Evolutionary conservation across 2,113 vertebrate species (phyloP).

Genomic region (Laticauda colubrina): DNA sequence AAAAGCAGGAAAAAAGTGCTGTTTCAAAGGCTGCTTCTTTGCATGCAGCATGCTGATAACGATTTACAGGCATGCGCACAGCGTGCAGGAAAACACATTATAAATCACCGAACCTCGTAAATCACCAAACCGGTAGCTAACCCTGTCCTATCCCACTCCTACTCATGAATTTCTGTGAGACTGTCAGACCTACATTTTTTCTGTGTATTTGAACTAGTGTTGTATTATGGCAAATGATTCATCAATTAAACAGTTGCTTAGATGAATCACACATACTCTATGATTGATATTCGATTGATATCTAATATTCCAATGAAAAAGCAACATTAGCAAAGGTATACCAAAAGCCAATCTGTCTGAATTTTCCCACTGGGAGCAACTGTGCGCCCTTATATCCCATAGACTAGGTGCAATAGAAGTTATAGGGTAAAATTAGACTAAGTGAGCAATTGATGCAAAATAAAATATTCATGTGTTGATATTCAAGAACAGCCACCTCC

Average conservation of each 20-base stretch:
- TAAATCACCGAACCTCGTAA: no score
- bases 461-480: neutral
- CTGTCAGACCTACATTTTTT: neutral
- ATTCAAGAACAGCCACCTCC: neutral
- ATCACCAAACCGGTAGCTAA: no score
- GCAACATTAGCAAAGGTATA: neutral
- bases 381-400: neutral
- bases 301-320: neutral
- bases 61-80: no score
- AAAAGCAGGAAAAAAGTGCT: no score
- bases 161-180: neutral
- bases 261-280: neutral
- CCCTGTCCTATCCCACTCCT: no score
- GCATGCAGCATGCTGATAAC: no score
- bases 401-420: neutral
- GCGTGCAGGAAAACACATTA: no score
- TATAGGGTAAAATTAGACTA: neutral
- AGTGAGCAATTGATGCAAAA: neutral
- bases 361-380: neutral
- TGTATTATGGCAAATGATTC: neutral
- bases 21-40: no score
- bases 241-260: neutral
- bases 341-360: neutral
- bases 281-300: neutral
- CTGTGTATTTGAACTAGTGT: neutral